Conservation (phyloP, 2,113 vertebrate species). For the Xiphias gladius region DNA sequence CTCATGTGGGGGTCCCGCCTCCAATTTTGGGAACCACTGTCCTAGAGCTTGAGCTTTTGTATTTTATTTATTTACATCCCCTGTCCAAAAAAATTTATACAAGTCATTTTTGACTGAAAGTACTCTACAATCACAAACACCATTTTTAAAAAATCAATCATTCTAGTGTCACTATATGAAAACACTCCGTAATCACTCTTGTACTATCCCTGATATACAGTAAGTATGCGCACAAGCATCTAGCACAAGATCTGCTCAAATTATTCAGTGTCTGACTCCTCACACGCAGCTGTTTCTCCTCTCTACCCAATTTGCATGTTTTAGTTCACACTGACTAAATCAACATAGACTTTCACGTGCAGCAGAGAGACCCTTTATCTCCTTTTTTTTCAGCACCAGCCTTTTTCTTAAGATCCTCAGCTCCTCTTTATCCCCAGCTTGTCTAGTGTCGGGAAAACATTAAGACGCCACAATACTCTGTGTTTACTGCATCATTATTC, state of each 20-base stretch:
- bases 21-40: neutral
- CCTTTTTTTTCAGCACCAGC: slow-evolving; percentile 17
- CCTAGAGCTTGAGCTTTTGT: neutral
- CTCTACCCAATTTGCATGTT: slow-evolving; percentile 31
- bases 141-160: neutral
- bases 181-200: neutral
- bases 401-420: slow-evolving; percentile 7
- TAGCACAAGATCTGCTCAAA: neutral
- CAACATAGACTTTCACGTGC: slow-evolving; percentile 17
- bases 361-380: slow-evolving; percentile 15
- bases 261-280: slow-evolving; percentile 29
- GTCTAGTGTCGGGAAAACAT: slow-evolving; percentile 24
- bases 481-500: slow-evolving; percentile 53
- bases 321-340: slow-evolving; percentile 36
- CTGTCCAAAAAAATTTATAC: neutral
- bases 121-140: neutral
- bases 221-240: neutral
- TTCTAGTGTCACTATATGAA: neutral
- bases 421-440: slow-evolving; percentile 6
- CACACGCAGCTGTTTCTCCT: slow-evolving; percentile 13
- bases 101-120: neutral
- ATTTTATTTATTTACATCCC: neutral
- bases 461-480: slow-evolving; percentile 1
- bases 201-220: neutral
- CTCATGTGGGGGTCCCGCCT: too few relatives aligned